Base-by-base conservation (phyloP, 1,140 invertebrate genomes). In the Drosophila ananassae region DNA sequence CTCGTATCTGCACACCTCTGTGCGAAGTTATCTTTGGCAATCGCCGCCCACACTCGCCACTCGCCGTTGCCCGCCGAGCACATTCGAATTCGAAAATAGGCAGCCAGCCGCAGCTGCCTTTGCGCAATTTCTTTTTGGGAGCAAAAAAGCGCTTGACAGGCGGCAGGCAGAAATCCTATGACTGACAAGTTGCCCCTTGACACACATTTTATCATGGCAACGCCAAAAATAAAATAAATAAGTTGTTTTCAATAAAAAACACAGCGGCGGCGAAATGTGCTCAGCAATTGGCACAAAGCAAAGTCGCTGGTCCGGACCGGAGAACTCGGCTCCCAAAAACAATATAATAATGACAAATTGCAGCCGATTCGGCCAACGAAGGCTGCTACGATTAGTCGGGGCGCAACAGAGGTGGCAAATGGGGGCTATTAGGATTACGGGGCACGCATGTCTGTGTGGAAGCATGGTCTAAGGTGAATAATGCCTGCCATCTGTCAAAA, bases 151-250 rank as follows among this genome's bases (percentile, higher is more conserved):
- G 51, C 75, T 81, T 87, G 83, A 87, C 83, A 79, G 41, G 41
- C 80, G 13, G 41, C 80, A 51, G 66, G 56, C 77, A 60, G 69
- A 81, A 89, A 89, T 89, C 83, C 72, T 79, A 71, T 89, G 83
- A 83, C 76, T 89, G 83, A 89, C 83, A 89, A 79, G 79, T 77
- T 87, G 83, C 83, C 83, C 83, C 83, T 87, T 87, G 83, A 87
- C 83, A 87, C 64, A 87, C 76, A 83, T 87, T 87, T 89, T 87
- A 75, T 82, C 83, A 67, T 79, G 82, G 83, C 83, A 82, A 82
- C 74, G 57, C 56, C 61, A 46, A 58, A 87, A 75, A 75, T 75
- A 68, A 76, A 87, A 51, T 63, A 67, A 72, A 87, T 81, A 87
- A 85, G 87, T 71, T 66, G 62, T 79, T 69, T 77, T 73, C 54